phyloP scores from a whole-genome alignment of 92 coral and sea anemone genomes.

The Umimayanthus kanabou region DNA sequence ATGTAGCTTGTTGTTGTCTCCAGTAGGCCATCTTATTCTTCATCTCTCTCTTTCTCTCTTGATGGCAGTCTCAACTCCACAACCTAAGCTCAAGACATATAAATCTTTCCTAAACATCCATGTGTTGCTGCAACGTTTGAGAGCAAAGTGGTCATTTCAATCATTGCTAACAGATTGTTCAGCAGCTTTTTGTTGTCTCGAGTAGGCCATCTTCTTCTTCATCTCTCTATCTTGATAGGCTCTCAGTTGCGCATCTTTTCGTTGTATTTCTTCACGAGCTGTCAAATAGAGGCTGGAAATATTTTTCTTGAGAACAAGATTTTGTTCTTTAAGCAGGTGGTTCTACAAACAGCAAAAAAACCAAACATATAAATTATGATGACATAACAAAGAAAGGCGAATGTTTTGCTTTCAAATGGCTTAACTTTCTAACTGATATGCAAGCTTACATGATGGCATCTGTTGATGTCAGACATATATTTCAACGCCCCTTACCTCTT shows the following conservation, averaged over 20 bases:
- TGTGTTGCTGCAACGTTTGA: no score
- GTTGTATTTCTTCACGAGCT: slow-evolving; percentile 86
- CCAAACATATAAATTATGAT: neutral
- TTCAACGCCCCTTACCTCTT: slow-evolving; percentile 56
- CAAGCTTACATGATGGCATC: no score
- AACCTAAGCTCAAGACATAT: no score
- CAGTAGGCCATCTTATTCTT: slow-evolving; percentile 55
- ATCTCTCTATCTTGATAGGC: slow-evolving; percentile 78
- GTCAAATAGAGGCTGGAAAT: slow-evolving; percentile 91
- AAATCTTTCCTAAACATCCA: no score
- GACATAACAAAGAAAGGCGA: neutral
- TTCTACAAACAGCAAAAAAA: slow-evolving; percentile 58
- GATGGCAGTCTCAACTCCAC: neutral
- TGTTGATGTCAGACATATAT: neutral
- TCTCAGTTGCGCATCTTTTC: slow-evolving; percentile 86
- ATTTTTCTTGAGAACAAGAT: slow-evolving; percentile 82
- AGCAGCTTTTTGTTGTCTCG: slow-evolving; percentile 12
- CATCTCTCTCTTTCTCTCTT: slow-evolving; percentile 23
- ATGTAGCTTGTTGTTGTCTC: neutral
- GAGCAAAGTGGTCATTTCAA: neutral
- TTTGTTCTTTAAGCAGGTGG: slow-evolving; percentile 78
- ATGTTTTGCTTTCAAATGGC: neutral
- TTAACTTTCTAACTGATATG: neutral
- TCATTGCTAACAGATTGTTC: neutral
- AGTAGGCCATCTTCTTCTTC: slow-evolving; percentile 49